Evolutionary conservation across 2,797 vertebrate species (phyloP), one percentile per base, ranked within the genome.

Genomic region (Anableps anableps): DNA sequence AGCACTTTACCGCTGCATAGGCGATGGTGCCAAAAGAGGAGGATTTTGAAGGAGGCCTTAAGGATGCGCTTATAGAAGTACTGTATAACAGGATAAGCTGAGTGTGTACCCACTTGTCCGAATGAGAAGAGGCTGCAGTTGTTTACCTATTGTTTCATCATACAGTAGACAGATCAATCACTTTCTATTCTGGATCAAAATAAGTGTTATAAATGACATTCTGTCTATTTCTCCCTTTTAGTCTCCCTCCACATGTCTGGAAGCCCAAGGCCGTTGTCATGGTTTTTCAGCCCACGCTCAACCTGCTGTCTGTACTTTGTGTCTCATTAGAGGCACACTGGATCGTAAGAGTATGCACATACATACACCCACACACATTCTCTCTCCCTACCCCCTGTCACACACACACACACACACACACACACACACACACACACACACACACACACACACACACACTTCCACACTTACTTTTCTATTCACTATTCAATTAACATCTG

Each of bases 211-310:
- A 82, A 89, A 91, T 88, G 77, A 86, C 79, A 85, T 87, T 71
- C 76, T 70, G 72, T 43, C 48, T 86, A 60, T 76, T 76, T 87
- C 53, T 77, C 62, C 79, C 43, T 77, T 58, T 76, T 48, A 70
- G 36, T 83, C 79, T 81, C 55, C 80, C 81, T 85, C 84, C 51
- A 78, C 79, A 83, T 89, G 78, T 93, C 90, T 91, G 76, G 62
- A 77, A 89, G 80, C 81, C 81, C 87, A 89, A 89, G 92, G 92
- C 88, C 75, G 91, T 95, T 88, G 83, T 88, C 89, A 93, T 95
- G 88, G 94, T 93, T 94, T 64, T 85, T 86, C 91, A 88, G 83
- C 94, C 94, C 90, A 94, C 89, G 76, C 90, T 92, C 85, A 93
- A 86, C 87, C 87, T 92, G 88, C 89, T 83, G 88, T 93, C 91